These are phyloP conservation scores for Drosophila carrolli DNA, from an alignment of 1,140 invertebrate species.

Conservation along the genomic window DNA sequence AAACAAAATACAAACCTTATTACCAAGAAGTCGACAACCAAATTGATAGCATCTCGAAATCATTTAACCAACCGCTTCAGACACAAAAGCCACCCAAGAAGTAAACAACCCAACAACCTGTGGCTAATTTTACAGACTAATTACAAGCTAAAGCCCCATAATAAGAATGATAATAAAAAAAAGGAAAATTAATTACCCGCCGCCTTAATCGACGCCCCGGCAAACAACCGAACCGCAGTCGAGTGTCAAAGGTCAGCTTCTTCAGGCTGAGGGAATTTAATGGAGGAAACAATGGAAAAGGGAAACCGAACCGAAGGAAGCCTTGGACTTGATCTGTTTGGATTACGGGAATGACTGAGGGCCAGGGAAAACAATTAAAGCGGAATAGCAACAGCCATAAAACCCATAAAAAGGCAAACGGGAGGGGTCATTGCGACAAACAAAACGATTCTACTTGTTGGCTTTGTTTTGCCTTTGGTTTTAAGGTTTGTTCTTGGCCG, in stretches of 20 bases:
- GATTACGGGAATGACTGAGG: slow-evolving; percentile 45
- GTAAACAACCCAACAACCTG: slow-evolving; percentile 46
- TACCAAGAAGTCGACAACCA: slow-evolving; percentile 24
- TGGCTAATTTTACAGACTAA: slow-evolving; percentile 66
- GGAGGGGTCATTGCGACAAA: slow-evolving; percentile 37
- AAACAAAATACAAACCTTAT: slow-evolving; percentile 25
- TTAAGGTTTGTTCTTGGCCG: slow-evolving; percentile 25
- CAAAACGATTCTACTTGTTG: slow-evolving; percentile 55
- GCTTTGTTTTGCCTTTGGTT: slow-evolving; percentile 24
- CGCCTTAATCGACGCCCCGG: slow-evolving; percentile 37
- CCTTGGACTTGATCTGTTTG: slow-evolving; percentile 57
- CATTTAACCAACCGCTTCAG: slow-evolving; percentile 15
- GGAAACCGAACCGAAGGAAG: slow-evolving; percentile 4
- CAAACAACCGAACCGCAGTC: slow-evolving; percentile 3
- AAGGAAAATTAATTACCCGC: slow-evolving; percentile 56
- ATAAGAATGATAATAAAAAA: slow-evolving; percentile 56
- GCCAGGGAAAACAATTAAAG: slow-evolving; percentile 39
- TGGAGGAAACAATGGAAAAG: slow-evolving; percentile 4
- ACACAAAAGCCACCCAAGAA: slow-evolving; percentile 26
- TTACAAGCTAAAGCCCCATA: slow-evolving; percentile 61
- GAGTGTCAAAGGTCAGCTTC: slow-evolving; percentile 57
- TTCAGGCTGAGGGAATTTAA: slow-evolving; percentile 14
- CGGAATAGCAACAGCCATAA: slow-evolving; percentile 59
- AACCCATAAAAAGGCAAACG: slow-evolving; percentile 55
- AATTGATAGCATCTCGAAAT: slow-evolving; percentile 29